Evolutionary conservation across 1,140 invertebrate genomes (phyloP).

Genomic region (Eumeta japonica): DNA sequence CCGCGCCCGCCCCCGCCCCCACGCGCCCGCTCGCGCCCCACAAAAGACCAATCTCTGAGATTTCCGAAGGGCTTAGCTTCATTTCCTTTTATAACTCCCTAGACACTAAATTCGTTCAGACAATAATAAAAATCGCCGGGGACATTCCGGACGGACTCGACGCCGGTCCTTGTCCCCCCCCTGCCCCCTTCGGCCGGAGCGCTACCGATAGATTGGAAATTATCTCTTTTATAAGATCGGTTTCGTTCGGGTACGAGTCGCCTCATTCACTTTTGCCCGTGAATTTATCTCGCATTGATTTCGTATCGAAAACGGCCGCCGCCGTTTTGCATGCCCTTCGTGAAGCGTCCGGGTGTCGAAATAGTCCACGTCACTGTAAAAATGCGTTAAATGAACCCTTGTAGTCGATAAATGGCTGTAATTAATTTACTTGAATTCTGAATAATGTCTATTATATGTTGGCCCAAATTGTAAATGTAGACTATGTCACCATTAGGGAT

Average conservation of each 20-base stretch:
- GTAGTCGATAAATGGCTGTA: too few species aligned
- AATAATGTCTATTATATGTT: too few species aligned
- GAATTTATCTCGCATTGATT: too few species aligned
- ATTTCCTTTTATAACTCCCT: constrained; percentile 53
- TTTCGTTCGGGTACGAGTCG: background rate
- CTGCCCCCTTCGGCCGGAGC: too few species aligned
- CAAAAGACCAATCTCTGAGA: constrained; percentile 49
- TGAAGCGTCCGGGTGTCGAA: too few species aligned
- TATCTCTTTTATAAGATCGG: background rate
- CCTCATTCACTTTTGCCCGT: background rate
- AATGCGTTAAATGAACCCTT: too few species aligned
- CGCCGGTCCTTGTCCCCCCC: background rate
- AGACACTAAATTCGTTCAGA: constrained; percentile 50
- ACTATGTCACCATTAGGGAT: too few species aligned
- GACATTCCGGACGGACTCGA: constrained; percentile 21
- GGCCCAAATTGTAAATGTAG: too few species aligned
- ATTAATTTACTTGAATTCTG: too few species aligned
- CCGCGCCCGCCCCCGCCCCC: constrained; percentile 65
- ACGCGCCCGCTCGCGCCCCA: constrained; percentile 46
- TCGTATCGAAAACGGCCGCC: too few species aligned
- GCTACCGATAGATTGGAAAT: background rate
- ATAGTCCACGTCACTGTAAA: too few species aligned
- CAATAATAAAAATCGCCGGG: constrained; percentile 48
- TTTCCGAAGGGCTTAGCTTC: constrained; percentile 53
- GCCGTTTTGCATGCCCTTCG: too few species aligned